phyloP scores from a whole-genome alignment of 2,113 vertebrate genomes.

The Phyllostomus discolor region DNA sequence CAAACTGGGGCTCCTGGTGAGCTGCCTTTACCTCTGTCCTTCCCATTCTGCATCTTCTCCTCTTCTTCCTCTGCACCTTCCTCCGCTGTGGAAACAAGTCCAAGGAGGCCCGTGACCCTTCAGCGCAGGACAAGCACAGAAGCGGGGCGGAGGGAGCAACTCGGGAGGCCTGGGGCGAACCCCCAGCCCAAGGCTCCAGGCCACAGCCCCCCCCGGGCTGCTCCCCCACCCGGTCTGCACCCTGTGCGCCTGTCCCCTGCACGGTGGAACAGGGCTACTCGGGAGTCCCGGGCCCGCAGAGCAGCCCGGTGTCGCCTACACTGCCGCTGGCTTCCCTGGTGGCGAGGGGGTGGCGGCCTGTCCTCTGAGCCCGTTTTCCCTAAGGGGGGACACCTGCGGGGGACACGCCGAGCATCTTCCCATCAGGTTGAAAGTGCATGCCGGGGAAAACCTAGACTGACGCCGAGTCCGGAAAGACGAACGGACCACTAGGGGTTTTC shows the following conservation, averaged over 20 bases:
- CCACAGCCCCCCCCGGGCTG: background rate
- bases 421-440: background rate
- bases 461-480: background rate
- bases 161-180: background rate
- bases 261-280: background rate
- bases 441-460: background rate
- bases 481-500: background rate
- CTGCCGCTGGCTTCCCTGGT: background rate
- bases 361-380: background rate
- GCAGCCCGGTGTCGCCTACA: background rate
- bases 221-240: background rate
- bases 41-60: conserved; percentile 90
- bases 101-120: conserved; percentile 55
- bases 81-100: conserved; percentile 83
- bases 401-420: background rate
- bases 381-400: background rate
- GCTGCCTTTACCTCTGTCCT: conserved; percentile 87
- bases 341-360: background rate
- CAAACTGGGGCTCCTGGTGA: background rate
- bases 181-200: background rate
- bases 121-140: background rate
- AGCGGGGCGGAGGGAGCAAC: background rate
- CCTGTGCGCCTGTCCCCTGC: rapidly evolving
- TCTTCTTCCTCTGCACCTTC: conserved; percentile 88
- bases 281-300: background rate